Evolutionary conservation across 2,113 vertebrate species (phyloP).

Genomic region (Corythornis vintsioides): DNA sequence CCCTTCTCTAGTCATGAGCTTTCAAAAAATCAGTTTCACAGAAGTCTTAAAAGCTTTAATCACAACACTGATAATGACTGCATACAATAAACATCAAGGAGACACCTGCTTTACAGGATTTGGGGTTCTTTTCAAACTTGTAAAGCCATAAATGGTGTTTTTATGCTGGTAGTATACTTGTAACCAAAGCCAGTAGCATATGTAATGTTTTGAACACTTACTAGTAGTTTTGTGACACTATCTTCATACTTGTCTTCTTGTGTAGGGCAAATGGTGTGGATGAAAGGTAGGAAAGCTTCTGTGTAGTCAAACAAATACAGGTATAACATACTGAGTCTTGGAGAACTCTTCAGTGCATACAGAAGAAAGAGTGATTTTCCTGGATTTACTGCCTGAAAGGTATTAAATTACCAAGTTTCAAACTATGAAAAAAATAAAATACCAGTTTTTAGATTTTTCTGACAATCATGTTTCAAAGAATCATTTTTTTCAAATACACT

Average conservation of each 20-base stretch:
- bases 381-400: slow-evolving; percentile 83
- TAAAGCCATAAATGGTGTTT: neutral
- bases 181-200: neutral
- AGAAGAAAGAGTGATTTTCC: slow-evolving; percentile 92
- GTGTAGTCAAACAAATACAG: slow-evolving; percentile 92
- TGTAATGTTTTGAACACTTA: slow-evolving; percentile 59
- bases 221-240: slow-evolving; percentile 76
- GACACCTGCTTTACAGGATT: neutral
- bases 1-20: neutral
- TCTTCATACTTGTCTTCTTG: slow-evolving; percentile 68
- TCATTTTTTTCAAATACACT: neutral
- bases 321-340: slow-evolving; percentile 90
- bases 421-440: neutral
- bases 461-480: neutral
- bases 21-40: neutral
- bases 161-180: neutral
- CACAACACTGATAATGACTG: neutral
- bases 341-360: slow-evolving; percentile 90
- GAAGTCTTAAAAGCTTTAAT: too few relatives aligned
- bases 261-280: slow-evolving; percentile 88
- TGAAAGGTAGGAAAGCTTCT: slow-evolving; percentile 91
- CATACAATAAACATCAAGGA: neutral
- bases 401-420: neutral
- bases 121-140: neutral
- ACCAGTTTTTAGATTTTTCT: neutral